A percentile compares a stretch with the other conserved stretches of the same genome.
phyloP scores from a whole-genome alignment of 2,113 vertebrate species.

The Sclerurus mexicanus region DNA sequence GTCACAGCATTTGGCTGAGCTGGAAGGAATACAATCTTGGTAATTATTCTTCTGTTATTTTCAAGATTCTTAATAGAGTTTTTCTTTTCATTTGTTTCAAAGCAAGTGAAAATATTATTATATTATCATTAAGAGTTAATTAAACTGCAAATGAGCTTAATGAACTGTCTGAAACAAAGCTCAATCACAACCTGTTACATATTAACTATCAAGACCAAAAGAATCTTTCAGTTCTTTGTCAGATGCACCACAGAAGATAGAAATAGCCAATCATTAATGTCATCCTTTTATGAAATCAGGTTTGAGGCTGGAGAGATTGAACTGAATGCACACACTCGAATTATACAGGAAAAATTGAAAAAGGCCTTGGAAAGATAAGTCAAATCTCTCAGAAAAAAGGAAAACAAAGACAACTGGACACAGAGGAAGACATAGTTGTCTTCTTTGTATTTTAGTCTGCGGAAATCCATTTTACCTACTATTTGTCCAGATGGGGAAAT shows the following conservation, averaged over 20 bases:
- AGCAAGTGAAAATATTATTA: conserved; percentile 38
- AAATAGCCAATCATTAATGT: not conserved
- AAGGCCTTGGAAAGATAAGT: not conserved
- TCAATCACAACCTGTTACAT: conserved; percentile 23
- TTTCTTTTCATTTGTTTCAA: conserved; percentile 40
- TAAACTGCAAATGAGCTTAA: conserved; percentile 52
- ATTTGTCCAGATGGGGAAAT: not conserved
- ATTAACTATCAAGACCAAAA: conserved; percentile 10
- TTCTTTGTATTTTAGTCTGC: not conserved
- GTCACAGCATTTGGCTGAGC: not conserved
- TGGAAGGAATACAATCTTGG: not conserved
- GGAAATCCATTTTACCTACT: not conserved
- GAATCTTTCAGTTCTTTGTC: not conserved
- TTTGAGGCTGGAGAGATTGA: not conserved
- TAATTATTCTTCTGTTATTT: not conserved
- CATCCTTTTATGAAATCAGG: not conserved
- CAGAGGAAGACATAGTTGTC: not conserved
- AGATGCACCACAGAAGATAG: not conserved
- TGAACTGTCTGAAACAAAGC: conserved; percentile 36
- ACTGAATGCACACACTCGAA: not conserved
- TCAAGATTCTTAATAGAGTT: not conserved
- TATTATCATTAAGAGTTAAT: conserved; percentile 36
- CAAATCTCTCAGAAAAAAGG: not conserved
- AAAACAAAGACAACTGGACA: not conserved
- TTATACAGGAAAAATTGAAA: not conserved